Conservation (phyloP, 2,888 invertebrate species). For the Diarsia dahlii region DNA sequence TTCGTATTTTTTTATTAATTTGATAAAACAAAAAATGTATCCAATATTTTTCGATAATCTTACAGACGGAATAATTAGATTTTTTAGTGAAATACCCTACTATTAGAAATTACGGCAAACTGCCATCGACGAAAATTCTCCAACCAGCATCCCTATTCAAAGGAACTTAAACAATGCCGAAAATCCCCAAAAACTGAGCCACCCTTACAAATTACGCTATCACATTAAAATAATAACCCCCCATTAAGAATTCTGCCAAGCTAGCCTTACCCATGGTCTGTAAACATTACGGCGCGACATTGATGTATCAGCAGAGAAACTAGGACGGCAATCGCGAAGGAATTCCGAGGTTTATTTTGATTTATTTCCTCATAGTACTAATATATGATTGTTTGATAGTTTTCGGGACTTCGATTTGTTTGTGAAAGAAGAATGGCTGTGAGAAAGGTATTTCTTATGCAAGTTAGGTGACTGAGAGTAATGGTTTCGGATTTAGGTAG, state of each 20-base stretch:
- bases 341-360: conserved; percentile 43
- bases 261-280: conserved; percentile 48
- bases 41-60: no score
- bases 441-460: background rate
- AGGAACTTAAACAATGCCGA: conserved; percentile 20
- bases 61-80: no score
- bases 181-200: conserved; percentile 27
- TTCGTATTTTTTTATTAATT: no score
- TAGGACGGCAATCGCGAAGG: conserved; percentile 17
- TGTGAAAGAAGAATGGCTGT: background rate
- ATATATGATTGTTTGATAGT: conserved; percentile 43
- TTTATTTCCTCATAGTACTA: conserved; percentile 41
- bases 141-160: background rate
- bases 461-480: background rate
- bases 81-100: no score
- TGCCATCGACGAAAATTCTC: background rate
- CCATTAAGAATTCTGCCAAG: conserved; percentile 55
- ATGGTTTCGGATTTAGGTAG: background rate
- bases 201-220: conserved; percentile 53
- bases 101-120: no score
- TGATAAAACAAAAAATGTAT: no score
- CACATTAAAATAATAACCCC: conserved; percentile 56
- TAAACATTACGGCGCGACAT: conserved; percentile 58
- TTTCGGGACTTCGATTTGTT: conserved; percentile 13
- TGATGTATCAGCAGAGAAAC: conserved; percentile 59